Conservation (phyloP, 92 coral and sea anemone genomes). For the Scolanthus callimorphus region DNA sequence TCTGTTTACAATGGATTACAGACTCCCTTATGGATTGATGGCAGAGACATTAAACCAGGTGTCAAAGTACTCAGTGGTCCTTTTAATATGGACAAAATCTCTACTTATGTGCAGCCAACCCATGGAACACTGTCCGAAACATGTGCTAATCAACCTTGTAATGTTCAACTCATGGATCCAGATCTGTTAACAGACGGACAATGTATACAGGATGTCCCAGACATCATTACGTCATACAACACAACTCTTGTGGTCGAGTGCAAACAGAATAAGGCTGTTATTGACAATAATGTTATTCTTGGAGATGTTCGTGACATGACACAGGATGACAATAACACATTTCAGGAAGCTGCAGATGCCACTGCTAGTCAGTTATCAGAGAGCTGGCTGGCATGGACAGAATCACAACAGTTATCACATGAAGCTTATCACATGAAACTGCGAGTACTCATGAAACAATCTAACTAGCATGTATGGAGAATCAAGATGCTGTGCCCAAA, state of each 20-base stretch:
- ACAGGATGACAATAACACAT: conserved; percentile 19
- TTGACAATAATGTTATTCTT: conserved; percentile 29
- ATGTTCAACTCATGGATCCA: conserved; percentile 8
- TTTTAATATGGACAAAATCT: conserved; percentile 19
- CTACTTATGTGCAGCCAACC: conserved; percentile 17
- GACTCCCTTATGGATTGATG: conserved; percentile 30
- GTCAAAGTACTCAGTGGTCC: conserved; percentile 54
- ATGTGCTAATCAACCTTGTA: conserved; percentile 2
- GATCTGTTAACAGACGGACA: conserved; percentile 5
- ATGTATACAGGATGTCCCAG: conserved; percentile 17
- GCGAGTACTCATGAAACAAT: no score
- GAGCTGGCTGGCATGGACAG: conserved; percentile 49
- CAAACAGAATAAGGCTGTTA: conserved; percentile 18
- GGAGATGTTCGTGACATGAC: conserved; percentile 25
- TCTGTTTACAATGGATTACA: conserved; percentile 19
- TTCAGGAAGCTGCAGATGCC: conserved; percentile 33
- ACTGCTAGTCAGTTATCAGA: conserved; percentile 36
- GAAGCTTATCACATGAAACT: no score
- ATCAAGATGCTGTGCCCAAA: not conserved
- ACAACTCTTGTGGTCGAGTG: conserved; percentile 37
- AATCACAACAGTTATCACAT: conserved; percentile 24
- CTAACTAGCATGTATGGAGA: conserved; percentile 2
- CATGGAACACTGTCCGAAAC: conserved; percentile 6
- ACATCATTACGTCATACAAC: conserved; percentile 6
- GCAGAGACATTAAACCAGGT: conserved; percentile 44